These are phyloP conservation scores for Julus scandinavius DNA, from an alignment of 2,888 invertebrate genomes.

Conservation along the genomic window DNA sequence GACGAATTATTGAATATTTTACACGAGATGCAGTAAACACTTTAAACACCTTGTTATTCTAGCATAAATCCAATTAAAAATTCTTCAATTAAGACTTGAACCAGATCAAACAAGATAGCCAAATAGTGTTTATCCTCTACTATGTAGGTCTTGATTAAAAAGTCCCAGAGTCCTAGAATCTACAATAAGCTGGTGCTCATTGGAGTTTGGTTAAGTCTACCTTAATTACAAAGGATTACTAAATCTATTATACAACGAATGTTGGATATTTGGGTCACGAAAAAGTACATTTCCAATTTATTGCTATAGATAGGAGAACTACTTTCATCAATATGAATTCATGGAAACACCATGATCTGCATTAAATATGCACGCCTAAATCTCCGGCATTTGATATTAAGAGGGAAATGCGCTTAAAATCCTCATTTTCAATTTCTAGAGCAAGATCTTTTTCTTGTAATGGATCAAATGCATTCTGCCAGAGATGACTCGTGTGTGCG, in stretches of 20 bases:
- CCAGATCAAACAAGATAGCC: too few relatives aligned
- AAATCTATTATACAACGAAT: not conserved
- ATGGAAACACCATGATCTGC: not conserved
- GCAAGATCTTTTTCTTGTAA: conserved; percentile 13
- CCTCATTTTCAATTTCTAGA: not conserved
- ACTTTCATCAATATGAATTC: not conserved
- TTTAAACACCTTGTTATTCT: too few relatives aligned
- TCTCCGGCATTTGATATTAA: not conserved
- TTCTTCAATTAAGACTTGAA: too few relatives aligned
- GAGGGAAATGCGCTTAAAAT: conserved; percentile 38
- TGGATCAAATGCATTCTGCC: conserved; percentile 26
- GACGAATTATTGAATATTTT: too few relatives aligned
- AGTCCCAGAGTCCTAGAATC: too few relatives aligned
- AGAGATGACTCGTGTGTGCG: not conserved
- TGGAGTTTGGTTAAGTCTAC: too few relatives aligned
- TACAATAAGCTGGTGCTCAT: too few relatives aligned
- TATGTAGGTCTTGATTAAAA: too few relatives aligned
- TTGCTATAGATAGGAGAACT: not conserved
- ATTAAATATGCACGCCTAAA: not conserved
- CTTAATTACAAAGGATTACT: too few relatives aligned
- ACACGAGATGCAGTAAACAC: too few relatives aligned
- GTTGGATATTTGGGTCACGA: not conserved
- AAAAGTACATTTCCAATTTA: not conserved
- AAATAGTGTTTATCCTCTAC: too few relatives aligned
- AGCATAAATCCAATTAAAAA: too few relatives aligned